phyloP scores from a whole-genome alignment of 1,140 invertebrate species.

The Leptinotarsa lineolata region DNA sequence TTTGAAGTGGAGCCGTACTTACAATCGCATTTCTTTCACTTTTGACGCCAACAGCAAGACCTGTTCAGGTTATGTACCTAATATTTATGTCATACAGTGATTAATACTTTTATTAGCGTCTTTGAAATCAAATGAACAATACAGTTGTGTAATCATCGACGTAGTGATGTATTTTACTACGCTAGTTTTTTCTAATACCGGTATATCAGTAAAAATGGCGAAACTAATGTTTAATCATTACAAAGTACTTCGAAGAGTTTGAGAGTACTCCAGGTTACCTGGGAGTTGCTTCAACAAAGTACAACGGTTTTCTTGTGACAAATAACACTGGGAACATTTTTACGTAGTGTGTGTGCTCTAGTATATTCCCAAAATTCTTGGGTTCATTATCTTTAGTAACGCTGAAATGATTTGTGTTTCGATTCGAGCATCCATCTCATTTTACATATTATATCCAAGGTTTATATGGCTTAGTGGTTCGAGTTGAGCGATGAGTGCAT shows the following conservation, averaged over 20 bases:
- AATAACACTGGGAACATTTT: neutral
- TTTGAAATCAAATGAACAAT: neutral
- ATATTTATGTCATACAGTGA: neutral
- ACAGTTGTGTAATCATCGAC: neutral
- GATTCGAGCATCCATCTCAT: neutral
- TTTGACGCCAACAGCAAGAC: neutral
- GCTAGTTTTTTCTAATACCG: too few species aligned
- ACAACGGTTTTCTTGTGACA: neutral
- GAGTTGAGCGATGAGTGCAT: neutral
- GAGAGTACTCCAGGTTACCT: neutral
- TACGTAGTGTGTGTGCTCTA: neutral
- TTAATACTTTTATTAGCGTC: neutral
- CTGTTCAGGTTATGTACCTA: neutral
- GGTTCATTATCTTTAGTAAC: neutral
- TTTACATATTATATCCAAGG: neutral
- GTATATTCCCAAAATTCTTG: neutral
- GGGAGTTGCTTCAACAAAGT: neutral
- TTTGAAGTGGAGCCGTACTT: too few species aligned
- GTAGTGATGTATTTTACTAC: neutral
- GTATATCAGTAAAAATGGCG: too few species aligned
- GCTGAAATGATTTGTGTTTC: neutral
- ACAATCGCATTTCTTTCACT: neutral
- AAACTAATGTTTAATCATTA: neutral
- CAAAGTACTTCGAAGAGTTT: neutral
- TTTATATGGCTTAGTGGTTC: neutral